A percentile compares a stretch with the other conserved stretches of the same genome.
These are phyloP conservation scores for Hydroisotoma schaefferi DNA, from an alignment of 2,888 invertebrate species.

Conservation along the genomic window DNA sequence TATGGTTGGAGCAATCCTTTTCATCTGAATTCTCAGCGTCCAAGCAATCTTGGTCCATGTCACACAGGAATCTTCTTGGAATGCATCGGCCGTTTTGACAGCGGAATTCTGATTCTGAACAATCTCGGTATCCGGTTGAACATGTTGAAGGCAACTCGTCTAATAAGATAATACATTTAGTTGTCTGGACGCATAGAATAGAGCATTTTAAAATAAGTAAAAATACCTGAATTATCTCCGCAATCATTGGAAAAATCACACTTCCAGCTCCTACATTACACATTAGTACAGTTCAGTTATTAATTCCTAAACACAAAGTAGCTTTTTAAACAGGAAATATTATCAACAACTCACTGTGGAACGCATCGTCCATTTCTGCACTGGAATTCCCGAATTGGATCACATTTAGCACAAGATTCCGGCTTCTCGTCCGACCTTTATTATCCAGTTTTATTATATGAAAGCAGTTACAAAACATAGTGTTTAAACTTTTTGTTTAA, in stretches of 20 bases:
- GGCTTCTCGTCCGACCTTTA: constrained; percentile 82
- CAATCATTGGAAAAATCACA: constrained; percentile 98
- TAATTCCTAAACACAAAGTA: background rate
- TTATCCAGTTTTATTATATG: background rate
- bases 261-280: constrained; percentile 67
- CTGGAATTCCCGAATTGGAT: constrained; percentile 75
- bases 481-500: background rate
- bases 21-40: constrained; percentile 79
- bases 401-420: constrained; percentile 74
- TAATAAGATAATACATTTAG: background rate
- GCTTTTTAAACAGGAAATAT: background rate
- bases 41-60: constrained; percentile 94
- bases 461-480: background rate
- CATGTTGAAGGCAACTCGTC: constrained; percentile 82
- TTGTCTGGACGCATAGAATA: background rate
- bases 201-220: background rate
- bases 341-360: constrained; percentile 58
- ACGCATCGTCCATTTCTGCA: constrained; percentile 93
- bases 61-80: constrained; percentile 88
- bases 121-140: constrained; percentile 74
- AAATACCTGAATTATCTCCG: constrained; percentile 67
- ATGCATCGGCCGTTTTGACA: constrained; percentile 92
- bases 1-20: constrained; percentile 64
- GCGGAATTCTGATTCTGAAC: constrained; percentile 79
- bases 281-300: background rate